phyloP scores from a whole-genome alignment of 2,797 vertebrate genomes.

The Galago senegalensis region DNA sequence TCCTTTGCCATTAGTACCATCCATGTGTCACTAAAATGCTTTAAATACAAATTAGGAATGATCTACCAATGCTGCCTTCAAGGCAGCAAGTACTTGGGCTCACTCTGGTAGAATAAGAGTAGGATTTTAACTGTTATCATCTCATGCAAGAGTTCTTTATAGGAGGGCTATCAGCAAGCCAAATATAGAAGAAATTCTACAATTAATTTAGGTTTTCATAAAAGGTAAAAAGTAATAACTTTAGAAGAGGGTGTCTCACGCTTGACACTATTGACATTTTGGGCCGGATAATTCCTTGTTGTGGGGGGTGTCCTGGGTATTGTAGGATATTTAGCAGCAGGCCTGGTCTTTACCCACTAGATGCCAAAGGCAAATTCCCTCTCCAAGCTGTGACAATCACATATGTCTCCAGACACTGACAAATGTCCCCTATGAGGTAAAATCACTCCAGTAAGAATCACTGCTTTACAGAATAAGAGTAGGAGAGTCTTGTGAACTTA shows the following conservation, averaged over 20 bases:
- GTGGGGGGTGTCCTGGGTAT: background rate
- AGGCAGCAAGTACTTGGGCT: background rate
- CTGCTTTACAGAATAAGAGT: background rate
- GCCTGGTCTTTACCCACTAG: background rate
- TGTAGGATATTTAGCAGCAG: background rate
- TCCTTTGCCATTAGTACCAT: background rate
- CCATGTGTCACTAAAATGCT: background rate
- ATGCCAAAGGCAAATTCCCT: background rate
- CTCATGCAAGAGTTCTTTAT: conserved; percentile 43
- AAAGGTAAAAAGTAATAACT: background rate
- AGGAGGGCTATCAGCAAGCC: background rate
- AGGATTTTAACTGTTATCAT: background rate
- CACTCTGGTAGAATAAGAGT: conserved; percentile 1
- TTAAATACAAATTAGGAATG: conserved; percentile 31
- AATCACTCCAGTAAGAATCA: background rate
- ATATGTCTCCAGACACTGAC: background rate
- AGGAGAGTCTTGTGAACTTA: conserved; percentile 8
- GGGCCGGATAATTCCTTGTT: background rate
- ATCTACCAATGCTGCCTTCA: background rate
- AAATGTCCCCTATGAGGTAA: background rate
- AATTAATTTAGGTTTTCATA: background rate
- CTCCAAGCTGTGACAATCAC: background rate
- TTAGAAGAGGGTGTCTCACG: background rate
- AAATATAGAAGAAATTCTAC: background rate
- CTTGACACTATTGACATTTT: background rate